phyloP scores from a whole-genome alignment of 2,888 invertebrate genomes.

The Trissolcus japonicus region DNA sequence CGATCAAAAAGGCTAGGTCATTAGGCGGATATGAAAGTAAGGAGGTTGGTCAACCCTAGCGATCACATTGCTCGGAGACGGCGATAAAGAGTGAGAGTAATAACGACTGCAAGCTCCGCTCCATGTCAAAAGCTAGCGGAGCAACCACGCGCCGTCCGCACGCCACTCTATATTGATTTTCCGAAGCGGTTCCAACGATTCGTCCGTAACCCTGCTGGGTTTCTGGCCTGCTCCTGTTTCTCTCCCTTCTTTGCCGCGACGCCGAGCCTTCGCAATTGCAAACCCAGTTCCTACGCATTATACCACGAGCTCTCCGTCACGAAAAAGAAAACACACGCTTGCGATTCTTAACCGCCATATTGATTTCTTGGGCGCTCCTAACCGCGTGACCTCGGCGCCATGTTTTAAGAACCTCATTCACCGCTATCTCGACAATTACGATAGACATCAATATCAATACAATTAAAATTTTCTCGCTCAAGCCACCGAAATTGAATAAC shows the following conservation, averaged over 20 bases:
- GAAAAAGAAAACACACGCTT: slow-evolving; percentile 35
- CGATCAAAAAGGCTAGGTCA: slow-evolving; percentile 24
- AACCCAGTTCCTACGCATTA: slow-evolving; percentile 57
- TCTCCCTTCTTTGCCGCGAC: slow-evolving; percentile 43
- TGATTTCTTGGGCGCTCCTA: slow-evolving; percentile 47
- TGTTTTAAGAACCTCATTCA: slow-evolving; percentile 45
- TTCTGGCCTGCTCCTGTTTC: slow-evolving; percentile 57
- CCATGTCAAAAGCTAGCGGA: slow-evolving; percentile 40
- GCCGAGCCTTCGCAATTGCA: slow-evolving; percentile 51
- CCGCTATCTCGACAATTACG: slow-evolving; percentile 41
- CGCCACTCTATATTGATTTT: slow-evolving; percentile 67
- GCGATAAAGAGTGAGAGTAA: slow-evolving; percentile 52
- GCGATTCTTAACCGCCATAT: slow-evolving; percentile 49
- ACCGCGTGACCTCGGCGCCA: slow-evolving; percentile 56
- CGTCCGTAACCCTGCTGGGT: slow-evolving; percentile 62
- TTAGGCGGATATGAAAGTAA: slow-evolving; percentile 38
- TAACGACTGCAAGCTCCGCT: slow-evolving; percentile 60
- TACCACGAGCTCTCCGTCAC: slow-evolving; percentile 44
- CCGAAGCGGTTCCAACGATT: slow-evolving; percentile 64
- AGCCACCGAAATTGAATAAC: slow-evolving; percentile 6
- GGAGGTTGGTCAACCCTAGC: slow-evolving; percentile 30
- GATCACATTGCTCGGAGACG: slow-evolving; percentile 29
- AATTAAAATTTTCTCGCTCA: slow-evolving; percentile 23
- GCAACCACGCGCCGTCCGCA: slow-evolving; percentile 61
- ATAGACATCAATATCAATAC: slow-evolving; percentile 30